Evolutionary conservation across 2,888 invertebrate genomes (phyloP).

Genomic region (Pelosia muscerda): DNA sequence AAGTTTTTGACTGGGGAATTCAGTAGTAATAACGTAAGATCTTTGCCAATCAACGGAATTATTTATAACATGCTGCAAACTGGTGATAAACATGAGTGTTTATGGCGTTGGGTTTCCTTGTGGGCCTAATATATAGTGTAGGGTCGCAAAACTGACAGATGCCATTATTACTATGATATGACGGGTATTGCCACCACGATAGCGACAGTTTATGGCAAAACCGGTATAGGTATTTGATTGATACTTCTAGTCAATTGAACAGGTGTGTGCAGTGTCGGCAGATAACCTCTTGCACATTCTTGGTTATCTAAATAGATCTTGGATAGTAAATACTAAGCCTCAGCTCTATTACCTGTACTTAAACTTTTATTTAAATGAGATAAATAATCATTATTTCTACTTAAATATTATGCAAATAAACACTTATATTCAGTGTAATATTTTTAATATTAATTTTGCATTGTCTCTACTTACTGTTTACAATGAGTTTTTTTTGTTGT

Average conservation of each 20-base stretch:
- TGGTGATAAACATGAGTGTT: conserved; percentile 13
- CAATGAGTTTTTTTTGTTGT: too few relatives aligned
- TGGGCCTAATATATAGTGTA: conserved; percentile 12
- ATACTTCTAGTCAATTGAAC: conserved; percentile 25
- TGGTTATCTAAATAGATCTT: too few relatives aligned
- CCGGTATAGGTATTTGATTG: conserved; percentile 30
- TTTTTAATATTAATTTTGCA: too few relatives aligned
- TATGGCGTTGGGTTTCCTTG: conserved; percentile 13
- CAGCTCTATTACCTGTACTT: too few relatives aligned
- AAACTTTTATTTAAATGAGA: too few relatives aligned
- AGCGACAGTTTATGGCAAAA: conserved; percentile 24
- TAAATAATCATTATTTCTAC: too few relatives aligned
- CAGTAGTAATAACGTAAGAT: conserved; percentile 9
- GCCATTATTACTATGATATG: conserved; percentile 11
- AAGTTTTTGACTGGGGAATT: conserved; percentile 7
- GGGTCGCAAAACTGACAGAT: conserved; percentile 27
- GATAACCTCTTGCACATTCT: background rate
- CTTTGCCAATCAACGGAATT: conserved; percentile 13
- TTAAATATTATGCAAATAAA: too few relatives aligned
- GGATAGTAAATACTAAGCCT: too few relatives aligned
- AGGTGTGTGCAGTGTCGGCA: conserved; percentile 28
- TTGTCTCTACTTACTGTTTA: too few relatives aligned
- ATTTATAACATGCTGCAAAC: conserved; percentile 12
- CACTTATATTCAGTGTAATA: too few relatives aligned
- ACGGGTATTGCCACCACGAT: conserved; percentile 9